Percentiles rank a stretch among this genome's conserved stretches.
Evolutionary conservation across 1,140 invertebrate species (phyloP).

Genomic region (Leptinotarsa lineolata): DNA sequence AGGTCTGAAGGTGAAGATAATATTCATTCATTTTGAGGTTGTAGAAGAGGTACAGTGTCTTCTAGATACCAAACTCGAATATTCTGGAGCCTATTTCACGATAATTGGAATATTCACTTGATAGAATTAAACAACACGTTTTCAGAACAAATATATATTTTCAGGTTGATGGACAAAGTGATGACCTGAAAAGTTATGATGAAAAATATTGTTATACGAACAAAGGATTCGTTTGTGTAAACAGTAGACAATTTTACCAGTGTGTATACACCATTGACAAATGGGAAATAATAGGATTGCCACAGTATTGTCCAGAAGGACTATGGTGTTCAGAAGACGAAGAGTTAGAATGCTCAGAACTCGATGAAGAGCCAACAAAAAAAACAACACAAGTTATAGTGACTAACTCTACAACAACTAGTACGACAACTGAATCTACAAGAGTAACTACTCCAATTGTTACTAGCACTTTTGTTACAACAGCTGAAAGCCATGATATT

Average conservation of each 20-base stretch:
- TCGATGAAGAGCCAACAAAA: not conserved
- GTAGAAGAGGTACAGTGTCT: too few relatives aligned
- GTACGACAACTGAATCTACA: not conserved
- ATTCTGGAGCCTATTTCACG: too few relatives aligned
- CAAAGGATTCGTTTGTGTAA: constrained; percentile 7
- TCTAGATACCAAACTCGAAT: too few relatives aligned
- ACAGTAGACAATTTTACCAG: constrained; percentile 15
- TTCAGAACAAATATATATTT: not conserved
- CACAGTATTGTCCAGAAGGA: constrained; percentile 11
- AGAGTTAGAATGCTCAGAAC: not conserved
- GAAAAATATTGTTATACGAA: not conserved
- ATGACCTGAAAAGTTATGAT: not conserved
- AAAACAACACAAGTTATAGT: not conserved
- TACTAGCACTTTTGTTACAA: not conserved
- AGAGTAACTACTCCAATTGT: too few relatives aligned
- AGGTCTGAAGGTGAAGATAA: too few relatives aligned
- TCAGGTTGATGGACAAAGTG: not conserved
- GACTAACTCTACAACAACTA: not conserved
- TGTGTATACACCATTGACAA: not conserved
- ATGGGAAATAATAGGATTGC: not conserved
- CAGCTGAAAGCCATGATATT: not conserved
- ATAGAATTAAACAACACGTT: too few relatives aligned
- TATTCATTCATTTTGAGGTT: too few relatives aligned
- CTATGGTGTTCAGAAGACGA: constrained; percentile 2
- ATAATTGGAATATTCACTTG: too few relatives aligned